Conservation (phyloP, 2,888 invertebrate genomes). For the Macrosiphum euphorbiae region DNA sequence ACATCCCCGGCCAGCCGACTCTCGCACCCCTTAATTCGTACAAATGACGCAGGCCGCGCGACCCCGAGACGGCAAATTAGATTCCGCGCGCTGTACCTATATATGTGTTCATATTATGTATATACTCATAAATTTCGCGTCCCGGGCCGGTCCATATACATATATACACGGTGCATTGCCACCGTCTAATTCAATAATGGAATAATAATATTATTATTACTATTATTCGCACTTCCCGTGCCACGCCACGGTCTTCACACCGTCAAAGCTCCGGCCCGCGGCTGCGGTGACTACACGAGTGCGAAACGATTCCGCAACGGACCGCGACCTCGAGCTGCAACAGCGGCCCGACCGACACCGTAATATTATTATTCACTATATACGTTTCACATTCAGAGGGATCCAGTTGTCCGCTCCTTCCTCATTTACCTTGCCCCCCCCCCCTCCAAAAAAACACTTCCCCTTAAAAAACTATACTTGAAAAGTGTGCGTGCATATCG, state of each 20-base stretch:
- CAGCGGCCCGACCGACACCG: not conserved
- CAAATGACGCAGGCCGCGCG: conserved; percentile 49
- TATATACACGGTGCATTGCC: not conserved
- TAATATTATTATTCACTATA: not conserved
- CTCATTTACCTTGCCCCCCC: not conserved
- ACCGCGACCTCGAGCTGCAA: not conserved
- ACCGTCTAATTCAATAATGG: conserved; percentile 54
- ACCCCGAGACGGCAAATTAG: conserved; percentile 57
- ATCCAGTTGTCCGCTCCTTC: not conserved
- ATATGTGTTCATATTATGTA: not conserved
- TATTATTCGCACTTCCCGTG: conserved; percentile 1
- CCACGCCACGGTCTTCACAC: not conserved
- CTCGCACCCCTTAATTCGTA: conserved; percentile 44
- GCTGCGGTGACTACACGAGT: conserved; percentile 46
- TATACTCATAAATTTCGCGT: not conserved
- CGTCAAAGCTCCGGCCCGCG: not conserved
- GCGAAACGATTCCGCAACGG: conserved; percentile 36
- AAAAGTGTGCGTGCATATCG: not conserved
- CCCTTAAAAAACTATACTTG: not conserved
- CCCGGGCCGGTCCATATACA: not conserved
- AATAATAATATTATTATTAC: not conserved
- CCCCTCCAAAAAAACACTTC: not conserved
- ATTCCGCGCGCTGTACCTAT: not conserved
- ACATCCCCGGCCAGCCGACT: not conserved
- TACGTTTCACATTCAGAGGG: not conserved